Conservation (phyloP, 2,797 vertebrate species). For the Antrozous pallidus region DNA sequence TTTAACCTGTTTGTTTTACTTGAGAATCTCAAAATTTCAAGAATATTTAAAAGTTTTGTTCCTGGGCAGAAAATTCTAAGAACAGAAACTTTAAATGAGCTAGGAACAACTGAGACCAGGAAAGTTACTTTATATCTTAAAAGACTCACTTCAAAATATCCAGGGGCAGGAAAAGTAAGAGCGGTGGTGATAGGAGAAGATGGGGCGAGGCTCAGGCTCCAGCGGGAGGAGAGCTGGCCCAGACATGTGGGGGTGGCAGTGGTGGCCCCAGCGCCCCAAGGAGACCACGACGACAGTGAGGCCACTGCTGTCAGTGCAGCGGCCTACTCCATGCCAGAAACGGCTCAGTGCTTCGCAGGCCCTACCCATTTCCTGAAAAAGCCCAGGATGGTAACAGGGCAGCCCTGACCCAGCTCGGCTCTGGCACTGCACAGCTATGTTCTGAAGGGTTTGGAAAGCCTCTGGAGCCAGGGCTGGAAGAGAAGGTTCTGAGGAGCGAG, state of each 20-base stretch:
- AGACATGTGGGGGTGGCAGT: rapidly evolving
- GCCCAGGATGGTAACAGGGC: not conserved
- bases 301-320: rapidly evolving
- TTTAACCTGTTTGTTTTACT: not conserved
- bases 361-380: not conserved
- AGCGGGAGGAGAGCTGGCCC: not conserved
- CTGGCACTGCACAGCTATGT: not conserved
- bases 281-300: not conserved
- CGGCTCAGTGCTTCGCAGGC: too few relatives aligned
- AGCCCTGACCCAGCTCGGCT: too few relatives aligned
- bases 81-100: not conserved
- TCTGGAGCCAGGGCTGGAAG: not conserved
- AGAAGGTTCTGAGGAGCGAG: not conserved
- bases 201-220: rapidly evolving
- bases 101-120: not conserved
- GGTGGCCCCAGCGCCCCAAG: not conserved
- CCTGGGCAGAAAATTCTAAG: not conserved
- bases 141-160: not conserved
- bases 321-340: not conserved
- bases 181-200: not conserved
- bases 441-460: not conserved
- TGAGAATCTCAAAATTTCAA: not conserved
- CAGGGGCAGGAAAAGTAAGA: not conserved
- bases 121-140: not conserved
- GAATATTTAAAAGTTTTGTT: not conserved